Evolutionary conservation across 2,888 invertebrate genomes (phyloP), one percentile per base, ranked within the genome.

Genomic region (Neria commutata): DNA sequence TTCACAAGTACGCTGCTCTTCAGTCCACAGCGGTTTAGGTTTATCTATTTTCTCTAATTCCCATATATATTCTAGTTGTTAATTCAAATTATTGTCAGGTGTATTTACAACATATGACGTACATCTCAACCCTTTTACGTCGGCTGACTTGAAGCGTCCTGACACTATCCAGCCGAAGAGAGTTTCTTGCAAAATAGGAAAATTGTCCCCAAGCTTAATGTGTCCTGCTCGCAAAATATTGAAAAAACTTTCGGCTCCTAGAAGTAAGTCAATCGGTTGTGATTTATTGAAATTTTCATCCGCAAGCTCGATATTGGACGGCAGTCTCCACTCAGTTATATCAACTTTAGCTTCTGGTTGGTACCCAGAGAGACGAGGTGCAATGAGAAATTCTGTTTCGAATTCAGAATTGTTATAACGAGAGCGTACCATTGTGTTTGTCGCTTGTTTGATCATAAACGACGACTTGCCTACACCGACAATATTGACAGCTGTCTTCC

Each of bases 121-220:
- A 3, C 17, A 24, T 21, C n/a, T 46, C 3, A 11, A 16, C 2
- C 34, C 19, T 24, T 34, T 17, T 33, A 29, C n/a, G n/a, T 49
- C 17, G 34, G 8, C 6, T 10, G 24, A 16, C 2, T 56, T 50
- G 19, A 51, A 50, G 6, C 34, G 2, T 6, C 54, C 58, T 3
- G 54, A 50, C 16, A 59, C 45, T 34, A 55, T 11, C 52, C 48
- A 58, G 11, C 53, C 53, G 23, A 53, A 19, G 8, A 10, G 3
- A 14, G 33, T 53, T n/a, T 58, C 52, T 46, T 60, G 52, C 11
- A 60, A 46, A 24, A 58, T 37, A 19, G 52, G 48, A 1, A 42
- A 16, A 47, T 17, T 26, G 21, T 8, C 1, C n/a, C 48, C 19
- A 5, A 58, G 17, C 19, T 40, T 46, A 5, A 48, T 47, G 21